Base-by-base conservation (phyloP, 2,113 vertebrate species). In the Okapia johnstoni region DNA sequence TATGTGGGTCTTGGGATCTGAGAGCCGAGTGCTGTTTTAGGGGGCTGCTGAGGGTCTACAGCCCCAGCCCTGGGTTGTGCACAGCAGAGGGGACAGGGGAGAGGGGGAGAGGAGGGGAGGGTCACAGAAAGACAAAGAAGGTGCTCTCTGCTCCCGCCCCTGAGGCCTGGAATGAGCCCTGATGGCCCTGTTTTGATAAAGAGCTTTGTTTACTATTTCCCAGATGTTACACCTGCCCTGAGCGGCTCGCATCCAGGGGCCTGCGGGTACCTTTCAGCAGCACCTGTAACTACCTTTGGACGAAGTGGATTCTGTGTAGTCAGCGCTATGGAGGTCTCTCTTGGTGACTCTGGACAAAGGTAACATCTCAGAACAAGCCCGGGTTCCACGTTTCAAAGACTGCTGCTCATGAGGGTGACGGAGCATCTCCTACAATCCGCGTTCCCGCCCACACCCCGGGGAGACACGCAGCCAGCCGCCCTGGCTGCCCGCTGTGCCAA, bases 361-460 rank as follows among this genome's bases (percentile, higher is more conserved):
- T 46, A 15, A 91, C 77, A 84, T 91, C 66, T 83, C 91, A 88
- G 58, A 91, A 79, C 77, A 66, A 36, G 60, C 85, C 94, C 15
- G 33, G 46, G 60, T 85, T 79, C 77, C 15, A 1, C 0, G 0
- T 33, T 76, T 96, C 88, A 93, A 90, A 95, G 80, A 93, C 48
- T 91, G 95, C 90, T 23, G 91, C 90, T 23, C 25, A 11, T n/a
- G 17, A 54, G 52, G 89, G 83, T 80, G 88, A 93, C 1, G 0
- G 76, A 73, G 70, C 83, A 30, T 63, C 63, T 95, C 90, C 85
- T 61, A 17, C 33, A 43, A 93, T 70, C 60, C 26, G 2, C 0
- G 0, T 52, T 54, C 77, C 80, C 6, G 1, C 50, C 36, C 30
- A 83, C 28, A n/a, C 76, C 52, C 19, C 14, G 0, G 73, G 63